Evolutionary conservation across 2,888 invertebrate species (phyloP).

Genomic region (Arge pagana): DNA sequence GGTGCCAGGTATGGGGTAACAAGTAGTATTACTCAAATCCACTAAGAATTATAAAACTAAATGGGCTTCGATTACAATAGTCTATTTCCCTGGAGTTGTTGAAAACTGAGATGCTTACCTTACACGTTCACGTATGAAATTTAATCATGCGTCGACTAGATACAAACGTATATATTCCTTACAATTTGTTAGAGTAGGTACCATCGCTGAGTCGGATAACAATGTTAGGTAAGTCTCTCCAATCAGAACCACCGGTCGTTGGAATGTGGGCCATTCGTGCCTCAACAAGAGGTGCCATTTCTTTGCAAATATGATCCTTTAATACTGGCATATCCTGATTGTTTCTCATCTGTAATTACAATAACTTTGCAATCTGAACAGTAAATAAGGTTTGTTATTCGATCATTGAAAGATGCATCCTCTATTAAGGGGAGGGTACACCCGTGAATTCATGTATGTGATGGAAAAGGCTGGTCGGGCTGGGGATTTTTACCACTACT

Average conservation of each 20-base stretch:
- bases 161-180: conserved; percentile 38
- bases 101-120: not conserved
- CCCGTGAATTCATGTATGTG: no score
- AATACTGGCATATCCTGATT: conserved; percentile 63
- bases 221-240: conserved; percentile 85
- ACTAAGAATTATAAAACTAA: no score
- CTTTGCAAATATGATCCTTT: conserved; percentile 81
- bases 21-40: no score
- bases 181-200: conserved; percentile 66
- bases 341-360: conserved; percentile 64
- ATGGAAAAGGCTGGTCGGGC: no score
- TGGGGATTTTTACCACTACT: no score
- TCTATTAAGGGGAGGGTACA: no score
- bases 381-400: no score
- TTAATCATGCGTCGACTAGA: not conserved
- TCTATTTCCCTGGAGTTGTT: not conserved
- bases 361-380: no score
- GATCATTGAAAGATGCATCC: no score
- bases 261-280: conserved; percentile 79
- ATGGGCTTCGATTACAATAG: no score
- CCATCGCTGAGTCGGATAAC: conserved; percentile 73
- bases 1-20: no score
- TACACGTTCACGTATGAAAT: not conserved
- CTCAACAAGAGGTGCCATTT: conserved; percentile 79
- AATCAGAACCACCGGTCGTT: conserved; percentile 76